A percentile compares a stretch with the other conserved stretches of the same genome.
Conservation (phyloP, 1,140 invertebrate genomes). For the Lycorma delicatula region DNA sequence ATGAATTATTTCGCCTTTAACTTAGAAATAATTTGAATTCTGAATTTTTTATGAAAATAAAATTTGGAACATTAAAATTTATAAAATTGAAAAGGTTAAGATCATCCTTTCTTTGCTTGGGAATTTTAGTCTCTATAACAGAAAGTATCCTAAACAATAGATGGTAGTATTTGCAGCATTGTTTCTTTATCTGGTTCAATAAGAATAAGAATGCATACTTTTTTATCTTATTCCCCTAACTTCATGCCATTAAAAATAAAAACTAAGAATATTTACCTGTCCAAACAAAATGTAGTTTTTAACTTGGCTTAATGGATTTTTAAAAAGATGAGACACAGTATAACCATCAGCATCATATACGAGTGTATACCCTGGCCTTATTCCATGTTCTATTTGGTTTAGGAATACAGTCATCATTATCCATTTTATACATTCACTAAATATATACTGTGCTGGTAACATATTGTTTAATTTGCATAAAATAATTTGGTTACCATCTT, state of each 20-base stretch:
- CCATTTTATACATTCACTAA: slow-evolving; percentile 37
- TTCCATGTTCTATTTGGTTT: slow-evolving; percentile 21
- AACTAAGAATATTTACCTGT: slow-evolving; percentile 16
- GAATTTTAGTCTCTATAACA: no score
- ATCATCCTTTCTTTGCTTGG: no score
- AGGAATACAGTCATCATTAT: slow-evolving; percentile 23
- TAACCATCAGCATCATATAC: slow-evolving; percentile 28
- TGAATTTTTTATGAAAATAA: no score
- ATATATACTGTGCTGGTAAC: slow-evolving; percentile 47
- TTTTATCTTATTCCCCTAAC: neutral
- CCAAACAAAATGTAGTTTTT: slow-evolving; percentile 25
- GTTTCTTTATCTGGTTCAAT: neutral
- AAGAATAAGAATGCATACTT: neutral
- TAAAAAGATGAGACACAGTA: slow-evolving; percentile 22
- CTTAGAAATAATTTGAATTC: no score
- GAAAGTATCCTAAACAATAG: no score
- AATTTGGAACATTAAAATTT: no score
- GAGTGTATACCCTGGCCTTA: slow-evolving; percentile 24
- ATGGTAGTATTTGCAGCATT: neutral
- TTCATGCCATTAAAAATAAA: neutral
- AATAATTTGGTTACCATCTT: slow-evolving; percentile 25
- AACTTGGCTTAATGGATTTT: slow-evolving; percentile 20
- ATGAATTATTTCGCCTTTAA: no score
- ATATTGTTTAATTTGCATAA: slow-evolving; percentile 23
- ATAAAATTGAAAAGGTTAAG: no score